Evolutionary conservation across 2,113 vertebrate genomes (phyloP).

Genomic region (Campylomormyrus tamandua): DNA sequence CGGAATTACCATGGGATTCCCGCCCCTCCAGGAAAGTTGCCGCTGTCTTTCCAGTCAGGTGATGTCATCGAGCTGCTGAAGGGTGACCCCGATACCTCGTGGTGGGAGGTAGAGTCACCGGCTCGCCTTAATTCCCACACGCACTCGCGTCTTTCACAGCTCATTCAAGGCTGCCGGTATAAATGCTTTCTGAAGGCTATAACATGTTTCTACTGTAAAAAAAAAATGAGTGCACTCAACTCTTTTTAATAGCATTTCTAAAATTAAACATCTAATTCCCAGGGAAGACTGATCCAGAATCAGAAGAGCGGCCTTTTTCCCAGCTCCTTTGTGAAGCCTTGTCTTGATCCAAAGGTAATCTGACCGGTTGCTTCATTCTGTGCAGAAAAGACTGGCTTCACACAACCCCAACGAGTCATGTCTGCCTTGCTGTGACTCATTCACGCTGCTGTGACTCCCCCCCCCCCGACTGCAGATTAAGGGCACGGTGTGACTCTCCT

Average conservation of each 20-base stretch:
- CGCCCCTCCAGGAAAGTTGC: constrained; percentile 68
- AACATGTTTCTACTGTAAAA: neutral
- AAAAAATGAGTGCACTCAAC: neutral
- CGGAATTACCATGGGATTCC: constrained; percentile 89
- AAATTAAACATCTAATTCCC: constrained; percentile 23
- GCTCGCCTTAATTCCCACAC: neutral
- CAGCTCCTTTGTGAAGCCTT: constrained; percentile 85
- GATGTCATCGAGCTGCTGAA: constrained; percentile 88
- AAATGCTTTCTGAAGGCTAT: neutral
- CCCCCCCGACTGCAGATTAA: neutral
- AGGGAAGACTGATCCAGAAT: constrained; percentile 81
- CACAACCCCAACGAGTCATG: neutral
- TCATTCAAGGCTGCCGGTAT: neutral
- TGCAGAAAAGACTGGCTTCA: neutral
- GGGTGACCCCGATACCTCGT: constrained; percentile 80
- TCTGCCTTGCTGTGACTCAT: neutral
- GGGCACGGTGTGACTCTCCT: neutral
- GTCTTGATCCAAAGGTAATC: constrained; percentile 79
- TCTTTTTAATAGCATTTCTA: neutral
- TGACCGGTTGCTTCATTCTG: neutral
- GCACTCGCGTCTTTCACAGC: neutral
- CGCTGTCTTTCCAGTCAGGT: constrained; percentile 80
- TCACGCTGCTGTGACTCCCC: neutral
- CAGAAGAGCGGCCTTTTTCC: constrained; percentile 88
- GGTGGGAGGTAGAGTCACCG: constrained; percentile 82